Evolutionary conservation across 1,140 invertebrate genomes (phyloP), one percentile per base, ranked within the genome.

Genomic region (Ceratina australensis): DNA sequence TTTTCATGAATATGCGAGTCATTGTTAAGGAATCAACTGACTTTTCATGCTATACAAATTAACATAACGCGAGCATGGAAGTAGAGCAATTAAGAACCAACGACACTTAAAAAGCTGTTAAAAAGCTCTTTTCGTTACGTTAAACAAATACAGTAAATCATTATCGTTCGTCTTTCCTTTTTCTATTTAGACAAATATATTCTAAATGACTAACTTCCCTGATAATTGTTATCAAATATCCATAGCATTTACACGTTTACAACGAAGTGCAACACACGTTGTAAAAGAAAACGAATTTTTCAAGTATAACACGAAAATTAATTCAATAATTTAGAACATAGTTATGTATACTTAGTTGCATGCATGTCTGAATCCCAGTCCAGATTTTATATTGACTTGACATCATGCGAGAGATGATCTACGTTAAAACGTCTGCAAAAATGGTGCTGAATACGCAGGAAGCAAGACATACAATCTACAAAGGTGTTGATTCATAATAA

Each of bases 311-410:
- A 42, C 10, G 33, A 49, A 57, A 77, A 66, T 72, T 77, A 80
- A 77, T 80, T 77, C 50, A 22, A 67, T 80, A 77, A 80, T 66
- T n/a, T 77, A 67, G 61, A 57, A 72, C 79, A 54, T 72, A 65
- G 33, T 42, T 42, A 42, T 57, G 42, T n/a, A n/a, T n/a, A n/a
- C n/a, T n/a, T n/a, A n/a, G n/a, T 50, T 47, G 71, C 20, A 76
- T 56, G 20, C n/a, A 52, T 65, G 59, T 42, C 47, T 59, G 12
- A 57, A 42, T 20, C 42, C 47, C 71, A 80, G 76, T 66, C 72
- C 20, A 80, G 65, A 76, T 80, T 76, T 74, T 52, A 56, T 24
- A 59, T 16, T 1, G 42, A 26, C 18, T 54, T 54, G 47, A 42
- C 33, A 47, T 47, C 66, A 12, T 16, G 12, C 3, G 2, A 15